Base-by-base conservation (phyloP, 2,113 vertebrate genomes). In the Papio anubis region DNA sequence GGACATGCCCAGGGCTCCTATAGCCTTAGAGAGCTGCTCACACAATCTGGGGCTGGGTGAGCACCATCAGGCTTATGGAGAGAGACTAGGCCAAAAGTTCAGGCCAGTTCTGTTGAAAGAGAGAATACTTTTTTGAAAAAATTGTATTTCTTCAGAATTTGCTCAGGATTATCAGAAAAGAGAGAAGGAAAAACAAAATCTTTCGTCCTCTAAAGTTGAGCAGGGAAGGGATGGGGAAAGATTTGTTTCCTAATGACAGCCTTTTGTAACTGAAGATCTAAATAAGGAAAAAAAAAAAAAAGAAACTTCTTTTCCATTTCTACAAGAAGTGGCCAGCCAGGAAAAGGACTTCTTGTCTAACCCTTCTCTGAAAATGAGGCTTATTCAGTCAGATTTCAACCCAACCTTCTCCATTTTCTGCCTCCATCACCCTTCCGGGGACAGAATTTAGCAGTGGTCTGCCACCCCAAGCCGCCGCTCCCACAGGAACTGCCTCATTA, bases 151-250 rank as follows among this genome's bases (percentile, higher is more conserved):
- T 78, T 59, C 75, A 91, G 73, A 85, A 70, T 59, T 88, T 93
- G 30, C 35, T 96, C 38, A 66, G n/a, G 38, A 83, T 90, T 80
- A 89, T 72, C 7, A 82, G 68, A 64, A 97, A 70, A 43, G 2
- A 68, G 35, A 61, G 11, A 32, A 25, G 27, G 27, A 13, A 13
- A 2, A 4, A 64, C 5, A 21, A 48, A 50, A 50, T 3, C 8
- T 35, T 59, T 20, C 35, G n/a, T 75, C 91, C 84, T 93, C 82
- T 27, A 61, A 68, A 86, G 55, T 25, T 38, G 32, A 92, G 27
- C 13, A 9, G 70, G 27, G 27, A 93, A 78, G 30, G 40, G 30
- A 16, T 52, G 57, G 30, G 27, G 50, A 32, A 73, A 75, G 16
- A 35, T 20, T 43, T 16, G 2, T 78, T 89, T 95, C 79, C 25